Percentiles rank a stretch among this genome's conserved stretches.
Conservation (phyloP, 2,797 vertebrate species). For the Selene dorsalis region DNA sequence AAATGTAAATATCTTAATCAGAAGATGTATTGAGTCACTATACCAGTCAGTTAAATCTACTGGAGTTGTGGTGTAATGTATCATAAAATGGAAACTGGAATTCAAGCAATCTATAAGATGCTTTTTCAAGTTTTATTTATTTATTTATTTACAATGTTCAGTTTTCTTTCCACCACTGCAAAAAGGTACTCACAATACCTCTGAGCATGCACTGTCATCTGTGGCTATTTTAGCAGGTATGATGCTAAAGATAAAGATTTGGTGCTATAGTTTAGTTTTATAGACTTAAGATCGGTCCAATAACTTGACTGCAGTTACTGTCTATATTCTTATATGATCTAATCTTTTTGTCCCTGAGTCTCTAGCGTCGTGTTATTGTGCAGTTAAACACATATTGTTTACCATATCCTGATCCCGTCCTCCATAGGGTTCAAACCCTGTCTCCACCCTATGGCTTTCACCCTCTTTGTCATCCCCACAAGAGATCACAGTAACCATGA, state of each 20-base stretch:
- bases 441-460: conserved; percentile 64
- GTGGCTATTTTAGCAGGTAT: conserved; percentile 9
- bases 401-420: conserved; percentile 55
- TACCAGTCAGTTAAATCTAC: not conserved
- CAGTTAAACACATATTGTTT: conserved; percentile 56
- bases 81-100: not conserved
- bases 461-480: conserved; percentile 68
- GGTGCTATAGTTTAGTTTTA: not conserved
- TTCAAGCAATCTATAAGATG: too few relatives aligned
- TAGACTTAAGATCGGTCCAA: conserved; percentile 19
- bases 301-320: not conserved
- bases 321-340: not conserved
- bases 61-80: not conserved
- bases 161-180: not conserved
- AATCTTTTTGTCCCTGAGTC: conserved; percentile 2
- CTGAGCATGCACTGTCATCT: not conserved
- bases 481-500: conserved; percentile 78
- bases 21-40: not conserved
- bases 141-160: not conserved
- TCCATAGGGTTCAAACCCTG: conserved; percentile 41
- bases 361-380: conserved; percentile 24
- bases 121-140: too few relatives aligned
- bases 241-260: conserved; percentile 22
- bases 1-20: not conserved
- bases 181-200: not conserved